These are phyloP conservation scores for Eugnorisma glareosa DNA, from an alignment of 2,888 invertebrate species.

Conservation along the genomic window DNA sequence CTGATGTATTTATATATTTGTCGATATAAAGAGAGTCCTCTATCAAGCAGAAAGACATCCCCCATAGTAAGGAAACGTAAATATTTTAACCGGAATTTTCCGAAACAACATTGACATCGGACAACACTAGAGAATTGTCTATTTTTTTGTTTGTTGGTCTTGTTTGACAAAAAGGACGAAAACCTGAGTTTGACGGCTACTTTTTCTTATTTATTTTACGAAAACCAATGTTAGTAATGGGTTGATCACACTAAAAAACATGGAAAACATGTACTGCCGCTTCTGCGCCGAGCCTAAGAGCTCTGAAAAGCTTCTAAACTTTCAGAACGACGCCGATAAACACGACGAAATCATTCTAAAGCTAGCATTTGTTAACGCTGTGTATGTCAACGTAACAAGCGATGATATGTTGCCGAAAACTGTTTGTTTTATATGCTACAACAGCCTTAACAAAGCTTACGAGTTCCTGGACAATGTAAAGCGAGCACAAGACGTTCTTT, in stretches of 20 bases:
- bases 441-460: slow-evolving; percentile 53
- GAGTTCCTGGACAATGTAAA: slow-evolving; percentile 58
- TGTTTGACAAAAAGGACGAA: slow-evolving; percentile 62
- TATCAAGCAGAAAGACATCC: not conserved
- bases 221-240: slow-evolving; percentile 49
- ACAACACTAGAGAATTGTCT: slow-evolving; percentile 31
- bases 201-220: slow-evolving; percentile 58
- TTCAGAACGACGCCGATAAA: slow-evolving; percentile 48
- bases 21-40: no score
- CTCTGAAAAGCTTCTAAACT: slow-evolving; percentile 56
- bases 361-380: slow-evolving; percentile 79
- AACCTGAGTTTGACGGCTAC: slow-evolving; percentile 61
- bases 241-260: slow-evolving; percentile 71
- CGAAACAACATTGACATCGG: not conserved
- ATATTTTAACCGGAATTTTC: slow-evolving; percentile 25
- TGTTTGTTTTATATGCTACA: slow-evolving; percentile 57
- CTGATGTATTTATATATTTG: no score
- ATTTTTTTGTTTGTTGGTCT: slow-evolving; percentile 17
- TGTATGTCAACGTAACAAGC: slow-evolving; percentile 80
- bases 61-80: not conserved
- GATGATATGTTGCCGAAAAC: slow-evolving; percentile 65
- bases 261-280: slow-evolving; percentile 68
- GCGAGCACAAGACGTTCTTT: slow-evolving; percentile 68
- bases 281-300: slow-evolving; percentile 57
- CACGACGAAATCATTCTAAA: slow-evolving; percentile 52